A percentile compares a stretch with the other conserved stretches of the same genome.
These are phyloP conservation scores for Spilogale gracilis DNA, from an alignment of 2,113 vertebrate genomes.

Conservation along the genomic window DNA sequence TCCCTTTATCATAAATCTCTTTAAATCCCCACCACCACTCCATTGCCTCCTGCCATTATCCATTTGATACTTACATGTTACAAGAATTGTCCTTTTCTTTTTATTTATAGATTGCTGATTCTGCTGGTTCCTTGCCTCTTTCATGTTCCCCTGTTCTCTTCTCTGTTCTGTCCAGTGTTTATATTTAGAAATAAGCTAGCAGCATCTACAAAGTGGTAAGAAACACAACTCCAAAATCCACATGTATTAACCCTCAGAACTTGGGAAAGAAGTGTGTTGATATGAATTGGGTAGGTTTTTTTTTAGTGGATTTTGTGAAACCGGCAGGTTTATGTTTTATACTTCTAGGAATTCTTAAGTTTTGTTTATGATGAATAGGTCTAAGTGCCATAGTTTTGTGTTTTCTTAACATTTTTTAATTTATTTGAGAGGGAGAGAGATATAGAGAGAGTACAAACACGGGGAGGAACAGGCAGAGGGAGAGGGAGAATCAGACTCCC, in stretches of 20 bases:
- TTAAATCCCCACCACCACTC: background rate
- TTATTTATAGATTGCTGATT: background rate
- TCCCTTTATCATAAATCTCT: background rate
- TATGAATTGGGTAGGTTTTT: background rate
- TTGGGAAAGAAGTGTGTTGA: background rate
- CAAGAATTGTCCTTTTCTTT: background rate
- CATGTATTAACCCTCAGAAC: background rate
- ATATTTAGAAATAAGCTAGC: constrained; percentile 26
- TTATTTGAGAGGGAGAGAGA: background rate
- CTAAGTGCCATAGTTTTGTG: background rate
- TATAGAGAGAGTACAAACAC: background rate
- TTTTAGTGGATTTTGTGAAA: constrained; percentile 4
- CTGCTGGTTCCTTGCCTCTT: background rate
- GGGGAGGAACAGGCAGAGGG: background rate
- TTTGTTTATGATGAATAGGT: constrained; percentile 29
- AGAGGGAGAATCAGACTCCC: background rate
- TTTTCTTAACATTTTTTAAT: background rate
- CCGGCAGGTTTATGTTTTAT: background rate
- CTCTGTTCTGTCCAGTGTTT: background rate
- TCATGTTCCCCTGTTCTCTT: background rate
- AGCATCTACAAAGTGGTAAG: background rate
- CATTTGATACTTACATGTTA: background rate
- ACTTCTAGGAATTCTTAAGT: background rate
- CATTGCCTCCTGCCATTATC: background rate
- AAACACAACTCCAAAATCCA: background rate